Base-by-base conservation (phyloP, 2,888 invertebrate genomes). In the Notodromas monacha region DNA sequence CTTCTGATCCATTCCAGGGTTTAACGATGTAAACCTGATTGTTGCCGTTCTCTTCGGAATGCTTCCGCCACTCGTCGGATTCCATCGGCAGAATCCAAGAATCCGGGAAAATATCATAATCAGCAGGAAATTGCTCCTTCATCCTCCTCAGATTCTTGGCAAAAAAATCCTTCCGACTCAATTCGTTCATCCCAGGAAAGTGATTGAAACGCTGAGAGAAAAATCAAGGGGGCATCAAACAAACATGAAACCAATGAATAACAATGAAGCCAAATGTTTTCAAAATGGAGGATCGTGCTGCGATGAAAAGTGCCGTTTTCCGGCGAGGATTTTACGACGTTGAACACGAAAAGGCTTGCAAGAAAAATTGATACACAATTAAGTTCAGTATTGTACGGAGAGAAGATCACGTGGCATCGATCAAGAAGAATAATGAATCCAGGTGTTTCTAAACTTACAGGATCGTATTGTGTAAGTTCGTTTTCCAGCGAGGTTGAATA, bases 61-160 rank as follows among this genome's bases (percentile, higher is more conserved):
- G n/a, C n/a, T n/a, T 29, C 8, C 21, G 21, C 21, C 21, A 21
- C 21, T 21, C 21, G 12, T 6, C 64, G 60, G 54, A 72, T 72
- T 79, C 77, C 12, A 76, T 69, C 14, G 84, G 81, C 38, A 84
- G 59, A 48, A 76, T 73, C 79, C 81, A 84, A 5, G 79, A 76
- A 53, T 70, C 74, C 2, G 84, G 81, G 46, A 76, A 81, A 45
- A 81, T 73, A 44, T 68, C 70, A 47, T 79, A 84, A 37, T 81
- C 79, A 40, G 66, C 66, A 1, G 79, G 76, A 48, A 73, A 81
- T 33, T 72, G 54, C 48, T 72, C 68, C 35, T 66, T 57, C 79
- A 81, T 79, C 38, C 77, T 60, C 47, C 74, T 79, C 35, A 84
- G 56, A 50, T 84, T 81, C 34, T 77, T 57, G 2, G 79, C 76